phyloP scores from a whole-genome alignment of 2,113 vertebrate genomes.

The Rousettus leschenaultii region DNA sequence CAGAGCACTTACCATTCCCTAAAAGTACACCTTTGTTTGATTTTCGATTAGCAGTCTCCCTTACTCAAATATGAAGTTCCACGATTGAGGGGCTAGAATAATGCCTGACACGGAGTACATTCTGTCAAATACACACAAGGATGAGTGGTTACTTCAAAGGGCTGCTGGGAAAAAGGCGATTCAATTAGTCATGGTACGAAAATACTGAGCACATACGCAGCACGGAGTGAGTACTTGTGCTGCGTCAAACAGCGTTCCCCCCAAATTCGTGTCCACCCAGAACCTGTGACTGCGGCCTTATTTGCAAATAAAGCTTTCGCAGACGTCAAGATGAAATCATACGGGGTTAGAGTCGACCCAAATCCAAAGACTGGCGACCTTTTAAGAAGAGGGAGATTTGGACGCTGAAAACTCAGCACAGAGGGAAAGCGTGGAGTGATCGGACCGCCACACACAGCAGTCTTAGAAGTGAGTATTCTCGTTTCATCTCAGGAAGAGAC shows the following conservation, averaged over 20 bases:
- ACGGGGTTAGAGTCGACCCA: not conserved
- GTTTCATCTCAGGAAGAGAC: not conserved
- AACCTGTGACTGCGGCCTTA: not conserved
- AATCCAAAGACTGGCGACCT: not conserved
- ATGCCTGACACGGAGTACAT: not conserved
- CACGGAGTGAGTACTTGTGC: not conserved
- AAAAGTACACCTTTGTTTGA: not conserved
- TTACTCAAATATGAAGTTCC: not conserved
- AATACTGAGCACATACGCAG: not conserved
- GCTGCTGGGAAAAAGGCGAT: not conserved
- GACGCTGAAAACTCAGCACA: not conserved
- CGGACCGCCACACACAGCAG: not conserved
- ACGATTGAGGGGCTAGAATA: not conserved
- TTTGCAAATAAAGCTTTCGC: not conserved
- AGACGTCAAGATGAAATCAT: not conserved
- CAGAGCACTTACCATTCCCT: not conserved
- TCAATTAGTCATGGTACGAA: not conserved
- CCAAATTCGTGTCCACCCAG: not conserved
- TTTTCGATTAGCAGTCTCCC: not conserved
- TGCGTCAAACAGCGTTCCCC: not conserved
- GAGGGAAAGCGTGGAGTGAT: not conserved
- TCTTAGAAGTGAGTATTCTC: not conserved
- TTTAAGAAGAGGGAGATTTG: not conserved
- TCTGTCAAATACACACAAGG: not conserved
- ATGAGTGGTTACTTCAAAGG: not conserved